Conservation (phyloP, 2,888 invertebrate genomes). For the Augiades crinisus region DNA sequence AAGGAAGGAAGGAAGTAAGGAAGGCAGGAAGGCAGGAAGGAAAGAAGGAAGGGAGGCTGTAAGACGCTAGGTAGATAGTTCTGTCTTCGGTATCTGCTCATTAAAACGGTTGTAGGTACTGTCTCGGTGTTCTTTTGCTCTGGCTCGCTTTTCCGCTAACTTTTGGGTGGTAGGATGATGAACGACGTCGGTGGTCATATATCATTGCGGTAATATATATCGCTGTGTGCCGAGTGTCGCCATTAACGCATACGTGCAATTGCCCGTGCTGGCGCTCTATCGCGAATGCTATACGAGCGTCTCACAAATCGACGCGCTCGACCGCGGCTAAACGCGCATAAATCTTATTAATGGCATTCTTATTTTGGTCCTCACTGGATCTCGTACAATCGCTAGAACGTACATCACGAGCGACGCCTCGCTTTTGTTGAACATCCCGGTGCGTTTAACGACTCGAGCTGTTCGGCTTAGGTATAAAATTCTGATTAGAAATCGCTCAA, state of each 20-base stretch:
- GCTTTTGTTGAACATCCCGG: slow-evolving; percentile 48
- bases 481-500: slow-evolving; percentile 55
- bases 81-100: slow-evolving; percentile 78
- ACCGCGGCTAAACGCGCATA: slow-evolving; percentile 70
- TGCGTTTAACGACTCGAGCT: slow-evolving; percentile 29
- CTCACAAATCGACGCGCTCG: slow-evolving; percentile 74
- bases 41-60: too few species aligned
- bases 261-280: slow-evolving; percentile 56
- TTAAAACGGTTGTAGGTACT: slow-evolving; percentile 64
- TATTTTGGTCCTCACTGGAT: slow-evolving; percentile 67
- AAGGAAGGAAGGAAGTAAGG: too few species aligned
- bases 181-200: slow-evolving; percentile 74
- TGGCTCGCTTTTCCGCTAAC: slow-evolving; percentile 70
- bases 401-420: slow-evolving; percentile 42
- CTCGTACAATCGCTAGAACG: slow-evolving; percentile 66
- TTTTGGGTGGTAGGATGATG: slow-evolving; percentile 81
- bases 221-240: slow-evolving; percentile 76
- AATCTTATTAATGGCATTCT: slow-evolving; percentile 76
- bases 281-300: slow-evolving; percentile 62
- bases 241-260: slow-evolving; percentile 78
- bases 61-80: too few species aligned
- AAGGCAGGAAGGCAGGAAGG: too few species aligned
- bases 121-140: slow-evolving; percentile 63
- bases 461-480: slow-evolving; percentile 42
- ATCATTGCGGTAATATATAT: slow-evolving; percentile 79